phyloP scores from a whole-genome alignment of 2,888 invertebrate species.

The Corbicula japonica region DNA sequence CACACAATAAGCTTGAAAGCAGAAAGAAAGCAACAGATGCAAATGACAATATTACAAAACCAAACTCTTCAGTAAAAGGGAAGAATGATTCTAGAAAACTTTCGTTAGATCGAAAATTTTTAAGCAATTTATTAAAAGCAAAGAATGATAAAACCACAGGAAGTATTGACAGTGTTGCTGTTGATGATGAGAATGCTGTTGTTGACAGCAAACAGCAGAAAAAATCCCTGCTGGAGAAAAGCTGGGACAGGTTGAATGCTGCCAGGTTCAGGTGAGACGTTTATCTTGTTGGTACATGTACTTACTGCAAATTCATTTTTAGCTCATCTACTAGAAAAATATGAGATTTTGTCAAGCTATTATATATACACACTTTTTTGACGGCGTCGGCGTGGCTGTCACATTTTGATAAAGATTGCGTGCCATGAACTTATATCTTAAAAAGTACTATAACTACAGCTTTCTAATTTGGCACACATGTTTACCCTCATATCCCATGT shows the following conservation, averaged over 20 bases:
- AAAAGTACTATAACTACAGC: too few species aligned
- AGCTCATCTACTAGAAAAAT: too few species aligned
- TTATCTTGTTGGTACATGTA: not conserved
- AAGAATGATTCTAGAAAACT: not conserved
- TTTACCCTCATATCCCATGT: too few species aligned
- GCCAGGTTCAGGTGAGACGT: conserved; percentile 89
- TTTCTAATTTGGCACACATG: too few species aligned
- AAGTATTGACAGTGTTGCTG: not conserved
- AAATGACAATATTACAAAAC: conserved; percentile 20
- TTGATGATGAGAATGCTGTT: not conserved
- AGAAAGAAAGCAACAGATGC: conserved; percentile 8
- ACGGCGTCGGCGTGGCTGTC: too few species aligned
- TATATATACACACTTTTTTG: too few species aligned
- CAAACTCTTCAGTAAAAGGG: not conserved
- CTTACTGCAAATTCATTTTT: too few species aligned
- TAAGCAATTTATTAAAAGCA: not conserved
- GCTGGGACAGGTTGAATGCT: conserved; percentile 91
- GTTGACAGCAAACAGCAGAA: not conserved
- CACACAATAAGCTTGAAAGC: conserved; percentile 3
- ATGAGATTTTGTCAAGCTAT: too few species aligned
- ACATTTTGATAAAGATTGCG: too few species aligned
- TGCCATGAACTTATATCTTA: too few species aligned
- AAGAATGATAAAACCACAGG: not conserved
- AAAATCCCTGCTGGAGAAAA: conserved; percentile 88
- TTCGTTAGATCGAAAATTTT: too few species aligned